Conservation (phyloP, 2,113 vertebrate genomes). For the Columba livia region DNA sequence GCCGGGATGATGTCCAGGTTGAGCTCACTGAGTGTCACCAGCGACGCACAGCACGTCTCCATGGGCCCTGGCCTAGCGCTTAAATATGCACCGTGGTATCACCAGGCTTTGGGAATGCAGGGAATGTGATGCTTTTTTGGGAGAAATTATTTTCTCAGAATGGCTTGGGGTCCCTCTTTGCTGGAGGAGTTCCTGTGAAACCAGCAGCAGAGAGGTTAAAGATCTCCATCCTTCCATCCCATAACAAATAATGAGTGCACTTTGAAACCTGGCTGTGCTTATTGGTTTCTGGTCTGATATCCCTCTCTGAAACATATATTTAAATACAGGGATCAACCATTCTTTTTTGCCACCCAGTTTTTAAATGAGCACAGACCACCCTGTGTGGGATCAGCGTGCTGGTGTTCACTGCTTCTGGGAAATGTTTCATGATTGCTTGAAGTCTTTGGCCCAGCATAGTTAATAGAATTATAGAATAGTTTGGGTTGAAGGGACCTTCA, state of each 20-base stretch:
- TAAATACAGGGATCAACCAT: neutral
- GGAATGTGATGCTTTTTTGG: accelerated
- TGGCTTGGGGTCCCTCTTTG: neutral
- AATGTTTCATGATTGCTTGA: neutral
- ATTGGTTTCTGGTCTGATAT: neutral
- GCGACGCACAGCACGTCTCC: accelerated
- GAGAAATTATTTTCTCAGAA: neutral
- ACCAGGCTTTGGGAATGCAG: neutral
- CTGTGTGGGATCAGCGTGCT: accelerated
- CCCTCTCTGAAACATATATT: neutral
- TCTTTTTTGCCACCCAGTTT: neutral
- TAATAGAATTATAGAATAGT: neutral
- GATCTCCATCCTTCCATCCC: neutral
- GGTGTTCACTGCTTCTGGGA: neutral
- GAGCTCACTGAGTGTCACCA: neutral
- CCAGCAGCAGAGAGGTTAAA: neutral
- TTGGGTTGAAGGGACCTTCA: too few species aligned
- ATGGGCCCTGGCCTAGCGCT: neutral
- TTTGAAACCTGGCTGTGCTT: neutral
- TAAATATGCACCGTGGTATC: neutral
- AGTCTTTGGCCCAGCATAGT: neutral
- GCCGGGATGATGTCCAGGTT: neutral
- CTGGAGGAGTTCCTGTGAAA: neutral
- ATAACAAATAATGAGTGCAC: accelerated
- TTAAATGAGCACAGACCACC: neutral